Base-by-base conservation (phyloP, 2,888 invertebrate species). In the Amaurobius ferox region DNA sequence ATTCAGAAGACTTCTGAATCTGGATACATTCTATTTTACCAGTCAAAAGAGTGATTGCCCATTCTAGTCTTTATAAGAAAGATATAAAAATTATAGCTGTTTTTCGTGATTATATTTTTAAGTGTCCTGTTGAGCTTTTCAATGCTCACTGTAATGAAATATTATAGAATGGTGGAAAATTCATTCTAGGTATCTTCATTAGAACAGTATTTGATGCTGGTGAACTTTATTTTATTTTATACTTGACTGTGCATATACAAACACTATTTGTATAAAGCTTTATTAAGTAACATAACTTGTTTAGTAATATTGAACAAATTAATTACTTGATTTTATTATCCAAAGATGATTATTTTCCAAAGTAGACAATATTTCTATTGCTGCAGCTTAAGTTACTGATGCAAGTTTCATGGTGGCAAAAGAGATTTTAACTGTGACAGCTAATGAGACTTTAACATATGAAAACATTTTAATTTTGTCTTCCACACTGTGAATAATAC, bases 1-100 rank as follows among this genome's bases (percentile, higher is more conserved):
- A 96, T 98, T 91, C 98, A 98, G 92, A 99, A 99, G 93, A 98
- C 98, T 89, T 99, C 99, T 48, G 99, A 99, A 93, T 99, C 99
- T 77, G 99, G 99, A 90, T 99, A 99, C 93, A 99, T 99, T 91
- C 93, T 99, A 90, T 99, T 99, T 93, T 99, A 99, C 93, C 98
- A 98, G 92, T 97, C 97, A 85, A 94, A 96, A 91, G 96, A 97
- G 64, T 89, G 79, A 88, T 67, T 55, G 55, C 23, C 23, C 55
- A 23, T 5, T 55, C 55, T 55, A 55, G 55, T 55, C 55, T 23
- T 55, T 13, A 6, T 11, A 55, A 23, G 23, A 3, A 5, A 44
- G 44, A 16, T 9, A 72, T 7, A 55, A 23, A 55, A 72, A 44
- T 79, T 79, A 64, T 39, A 40, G 40, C 32, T 68, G 23, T 77